Percentiles rank a stretch among this genome's conserved stretches.
These are phyloP conservation scores for Calosoma granatense DNA, from an alignment of 1,140 invertebrate genomes.

Conservation along the genomic window DNA sequence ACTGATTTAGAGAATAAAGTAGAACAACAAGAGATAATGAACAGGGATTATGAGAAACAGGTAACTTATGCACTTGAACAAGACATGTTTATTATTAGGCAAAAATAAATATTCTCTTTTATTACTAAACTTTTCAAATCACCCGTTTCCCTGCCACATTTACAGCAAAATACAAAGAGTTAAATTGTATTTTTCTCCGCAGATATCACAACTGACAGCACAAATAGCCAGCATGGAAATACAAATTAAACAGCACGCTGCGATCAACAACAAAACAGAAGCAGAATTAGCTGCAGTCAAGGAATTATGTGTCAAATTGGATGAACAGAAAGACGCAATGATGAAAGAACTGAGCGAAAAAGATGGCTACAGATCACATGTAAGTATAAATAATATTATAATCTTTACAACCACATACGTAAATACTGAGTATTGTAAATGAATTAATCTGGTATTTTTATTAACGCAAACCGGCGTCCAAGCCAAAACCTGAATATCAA, in stretches of 20 bases:
- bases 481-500: no score
- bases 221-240: conserved; percentile 42
- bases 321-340: conserved; percentile 41
- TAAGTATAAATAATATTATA: conserved; percentile 20
- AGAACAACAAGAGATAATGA: conserved; percentile 38
- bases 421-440: no score
- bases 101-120: conserved; percentile 8
- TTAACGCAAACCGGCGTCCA: no score
- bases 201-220: conserved; percentile 43
- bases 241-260: conserved; percentile 35
- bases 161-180: neutral
- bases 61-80: no score
- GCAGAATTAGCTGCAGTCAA: conserved; percentile 38
- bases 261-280: conserved; percentile 32
- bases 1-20: conserved; percentile 41
- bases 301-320: conserved; percentile 42
- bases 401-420: no score
- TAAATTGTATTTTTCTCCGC: conserved; percentile 5
- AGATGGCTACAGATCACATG: conserved; percentile 31
- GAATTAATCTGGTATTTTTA: no score
- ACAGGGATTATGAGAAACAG: conserved; percentile 44
- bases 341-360: conserved; percentile 33
- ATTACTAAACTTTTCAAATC: neutral
- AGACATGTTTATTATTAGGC: no score
- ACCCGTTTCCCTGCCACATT: neutral